Evolutionary conservation across 2,113 vertebrate species (phyloP), one percentile per base, ranked within the genome.

Genomic region (Upupa epops): DNA sequence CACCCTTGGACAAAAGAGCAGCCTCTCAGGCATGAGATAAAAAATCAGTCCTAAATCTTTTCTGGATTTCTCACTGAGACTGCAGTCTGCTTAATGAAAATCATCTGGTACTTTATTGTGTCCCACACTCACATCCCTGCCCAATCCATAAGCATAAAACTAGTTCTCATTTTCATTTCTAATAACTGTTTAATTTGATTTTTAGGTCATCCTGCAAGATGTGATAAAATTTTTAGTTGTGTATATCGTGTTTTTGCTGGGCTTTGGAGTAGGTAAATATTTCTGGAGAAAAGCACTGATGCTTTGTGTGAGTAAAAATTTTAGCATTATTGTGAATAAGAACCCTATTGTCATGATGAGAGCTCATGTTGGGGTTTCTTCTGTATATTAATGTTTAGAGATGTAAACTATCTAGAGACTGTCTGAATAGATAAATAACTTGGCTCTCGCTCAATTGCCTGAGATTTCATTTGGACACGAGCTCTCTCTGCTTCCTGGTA

Each of bases 201-300:
- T 96, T 31, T 56, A 98, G 98, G 98, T 98, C 88, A 98, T 98
- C 93, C 94, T 98, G 89, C 96, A 98, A 28, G 98, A 98, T 66
- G 98, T 98, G 78, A 95, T 98, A 71, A 98, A 98, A 81, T 98
- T 98, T 91, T 95, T 98, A 60, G 97, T 98, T 73, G 97, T 98
- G 32, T 98, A 98, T 75, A 97, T 98, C 19, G 96, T 98, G 69
- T 98, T 98, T 93, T 95, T 98, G 87, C 97, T 98, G 93, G 98
- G 98, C 96, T 98, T 98, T 86, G 98, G 98, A 11, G 98, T 98
- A 96, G 98, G 98, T 98, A 98, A 97, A 88, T 96, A 86, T 94
- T 60, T 61, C 68, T 80, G 86, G 64, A 89, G 83, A 75, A 93
- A 86, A 91, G 80, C 70, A 78, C 66, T 89, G 54, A 63, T 74